These are phyloP conservation scores for Hypena proboscidalis DNA, from an alignment of 2,888 invertebrate genomes.

Conservation along the genomic window DNA sequence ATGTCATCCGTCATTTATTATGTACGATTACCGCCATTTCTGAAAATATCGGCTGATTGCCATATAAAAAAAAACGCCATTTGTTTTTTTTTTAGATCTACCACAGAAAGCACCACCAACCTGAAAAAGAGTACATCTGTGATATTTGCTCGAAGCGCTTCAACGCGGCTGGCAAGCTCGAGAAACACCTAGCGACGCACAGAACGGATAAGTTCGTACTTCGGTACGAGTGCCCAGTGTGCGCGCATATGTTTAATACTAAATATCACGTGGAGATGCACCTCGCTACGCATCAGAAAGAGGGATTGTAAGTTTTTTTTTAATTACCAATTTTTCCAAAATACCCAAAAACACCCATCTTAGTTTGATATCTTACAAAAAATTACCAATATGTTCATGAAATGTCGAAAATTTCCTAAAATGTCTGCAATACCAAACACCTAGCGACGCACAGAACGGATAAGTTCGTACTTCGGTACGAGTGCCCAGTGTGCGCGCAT, in stretches of 20 bases:
- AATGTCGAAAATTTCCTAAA: no score
- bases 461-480: constrained; percentile 65
- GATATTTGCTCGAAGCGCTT: constrained; percentile 70
- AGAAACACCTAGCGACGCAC: constrained; percentile 63
- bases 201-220: constrained; percentile 55
- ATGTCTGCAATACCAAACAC: no score
- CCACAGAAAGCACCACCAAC: constrained; percentile 67
- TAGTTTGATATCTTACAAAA: no score
- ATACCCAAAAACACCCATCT: no score
- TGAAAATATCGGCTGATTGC: no score
- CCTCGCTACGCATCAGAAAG: constrained; percentile 63
- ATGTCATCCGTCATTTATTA: no score
- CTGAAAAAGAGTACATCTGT: constrained; percentile 59
- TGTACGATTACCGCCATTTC: no score
- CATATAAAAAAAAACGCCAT: no score
- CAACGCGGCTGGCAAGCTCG: constrained; percentile 66
- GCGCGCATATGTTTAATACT: constrained; percentile 79
- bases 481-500: constrained; percentile 79
- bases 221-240: constrained; percentile 78
- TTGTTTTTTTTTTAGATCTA: constrained; percentile 53
- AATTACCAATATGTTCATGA: no score
- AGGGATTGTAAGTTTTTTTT: constrained; percentile 40
- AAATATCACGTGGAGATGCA: constrained; percentile 75
- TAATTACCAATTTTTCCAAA: neutral
- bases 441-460: constrained; percentile 56